phyloP scores from a whole-genome alignment of 2,797 vertebrate genomes.

The Propithecus deckenii region DNA sequence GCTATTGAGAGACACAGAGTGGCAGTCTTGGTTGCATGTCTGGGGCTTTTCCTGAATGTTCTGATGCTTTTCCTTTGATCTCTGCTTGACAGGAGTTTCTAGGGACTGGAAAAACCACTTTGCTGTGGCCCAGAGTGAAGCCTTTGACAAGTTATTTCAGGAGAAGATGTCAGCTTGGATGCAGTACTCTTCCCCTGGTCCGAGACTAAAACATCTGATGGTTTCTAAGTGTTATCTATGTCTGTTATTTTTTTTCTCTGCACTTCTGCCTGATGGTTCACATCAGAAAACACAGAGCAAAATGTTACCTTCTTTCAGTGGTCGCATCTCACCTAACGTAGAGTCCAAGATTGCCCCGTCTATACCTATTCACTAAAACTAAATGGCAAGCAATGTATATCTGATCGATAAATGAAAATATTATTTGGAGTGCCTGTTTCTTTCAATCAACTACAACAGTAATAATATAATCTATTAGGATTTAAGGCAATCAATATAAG shows the following conservation, averaged over 20 bases:
- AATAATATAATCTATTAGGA: not conserved
- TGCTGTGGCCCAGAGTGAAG: not conserved
- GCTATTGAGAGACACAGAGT: not conserved
- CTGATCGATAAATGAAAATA: not conserved
- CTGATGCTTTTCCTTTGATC: not conserved
- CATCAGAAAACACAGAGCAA: not conserved
- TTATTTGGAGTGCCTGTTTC: not conserved
- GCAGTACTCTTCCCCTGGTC: not conserved
- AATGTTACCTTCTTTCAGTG: not conserved
- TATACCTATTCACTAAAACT: not conserved
- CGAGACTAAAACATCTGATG: not conserved
- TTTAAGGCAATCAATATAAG: not conserved
- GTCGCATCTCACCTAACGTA: not conserved
- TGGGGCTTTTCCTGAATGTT: not conserved
- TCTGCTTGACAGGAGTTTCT: not conserved
- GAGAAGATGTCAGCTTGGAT: not conserved
- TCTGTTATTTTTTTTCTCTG: not conserved
- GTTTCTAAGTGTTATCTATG: not conserved
- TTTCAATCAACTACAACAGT: not conserved
- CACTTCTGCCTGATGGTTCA: not conserved
- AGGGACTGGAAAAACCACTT: not conserved
- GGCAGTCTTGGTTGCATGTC: not conserved
- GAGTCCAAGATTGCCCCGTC: not conserved
- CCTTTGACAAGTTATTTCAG: not conserved
- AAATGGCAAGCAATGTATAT: not conserved